Conservation (phyloP, 2,113 vertebrate genomes). For the Neomonachus schauinslandi region DNA sequence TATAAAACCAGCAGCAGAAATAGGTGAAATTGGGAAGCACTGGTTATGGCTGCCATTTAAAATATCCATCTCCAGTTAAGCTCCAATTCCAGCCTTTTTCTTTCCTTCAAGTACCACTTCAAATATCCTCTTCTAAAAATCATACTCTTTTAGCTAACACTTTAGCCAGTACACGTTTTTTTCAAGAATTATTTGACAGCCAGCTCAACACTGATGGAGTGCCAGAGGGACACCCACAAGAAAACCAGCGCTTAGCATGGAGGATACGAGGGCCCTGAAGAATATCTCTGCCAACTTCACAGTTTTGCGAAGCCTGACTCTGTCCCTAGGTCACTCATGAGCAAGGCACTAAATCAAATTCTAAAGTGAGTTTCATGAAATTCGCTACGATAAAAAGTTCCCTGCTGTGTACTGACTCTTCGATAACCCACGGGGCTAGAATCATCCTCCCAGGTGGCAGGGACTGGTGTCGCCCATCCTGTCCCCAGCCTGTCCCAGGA, state of each 20-base stretch:
- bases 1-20: neutral
- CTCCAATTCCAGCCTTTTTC: neutral
- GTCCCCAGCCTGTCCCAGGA: neutral
- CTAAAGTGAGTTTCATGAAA: neutral
- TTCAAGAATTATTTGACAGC: neutral
- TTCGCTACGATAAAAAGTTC: neutral
- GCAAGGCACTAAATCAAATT: neutral
- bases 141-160: neutral
- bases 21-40: neutral
- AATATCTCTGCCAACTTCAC: neutral
- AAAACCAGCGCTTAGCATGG: neutral
- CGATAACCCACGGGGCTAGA: neutral
- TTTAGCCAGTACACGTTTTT: neutral
- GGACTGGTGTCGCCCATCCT: neutral
- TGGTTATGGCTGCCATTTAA: neutral
- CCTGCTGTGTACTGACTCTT: neutral
- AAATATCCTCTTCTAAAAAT: conserved; percentile 31
- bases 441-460: neutral
- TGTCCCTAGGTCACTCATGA: neutral
- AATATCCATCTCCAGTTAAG: neutral
- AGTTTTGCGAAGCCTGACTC: neutral
- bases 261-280: neutral
- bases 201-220: neutral
- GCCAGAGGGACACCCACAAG: neutral
- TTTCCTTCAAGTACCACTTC: conserved; percentile 24